A percentile compares a stretch with the other conserved stretches of the same genome.
Conservation (phyloP, 2,888 invertebrate species). For the Falcaria lacertinaria region DNA sequence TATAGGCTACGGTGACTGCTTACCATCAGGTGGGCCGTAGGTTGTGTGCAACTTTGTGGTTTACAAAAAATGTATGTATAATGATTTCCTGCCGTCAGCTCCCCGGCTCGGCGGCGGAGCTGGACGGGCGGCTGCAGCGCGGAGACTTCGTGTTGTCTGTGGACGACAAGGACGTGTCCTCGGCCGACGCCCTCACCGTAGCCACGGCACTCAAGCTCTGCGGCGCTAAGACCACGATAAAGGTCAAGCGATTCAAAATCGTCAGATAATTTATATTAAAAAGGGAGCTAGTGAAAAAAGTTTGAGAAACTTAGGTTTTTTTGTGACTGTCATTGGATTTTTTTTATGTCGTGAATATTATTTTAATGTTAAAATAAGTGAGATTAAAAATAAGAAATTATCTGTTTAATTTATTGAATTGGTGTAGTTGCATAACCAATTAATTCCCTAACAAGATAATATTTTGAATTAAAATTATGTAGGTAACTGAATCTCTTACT, state of each 20-base stretch:
- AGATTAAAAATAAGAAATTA: constrained; percentile 14
- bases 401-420: constrained; percentile 11
- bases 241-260: constrained; percentile 92
- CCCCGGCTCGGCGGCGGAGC: constrained; percentile 91
- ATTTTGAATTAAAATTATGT: too few species aligned
- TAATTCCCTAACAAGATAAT: too few species aligned
- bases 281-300: not conserved
- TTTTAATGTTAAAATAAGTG: too few species aligned
- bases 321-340: not conserved
- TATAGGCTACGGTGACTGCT: too few species aligned
- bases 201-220: constrained; percentile 94
- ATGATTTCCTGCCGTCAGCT: constrained; percentile 77
- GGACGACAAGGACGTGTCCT: constrained; percentile 90
- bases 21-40: too few species aligned
- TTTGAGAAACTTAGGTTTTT: not conserved
- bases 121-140: constrained; percentile 93
- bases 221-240: constrained; percentile 89
- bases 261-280: constrained; percentile 48
- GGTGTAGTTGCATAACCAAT: too few species aligned
- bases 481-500: too few species aligned
- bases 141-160: constrained; percentile 95
- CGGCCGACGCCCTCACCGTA: constrained; percentile 89
- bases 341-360: constrained; percentile 6
- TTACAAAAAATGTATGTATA: too few species aligned
- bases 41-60: too few species aligned